Base-by-base conservation (phyloP, 2,888 invertebrate genomes). In the Sminthurinus aureus region DNA sequence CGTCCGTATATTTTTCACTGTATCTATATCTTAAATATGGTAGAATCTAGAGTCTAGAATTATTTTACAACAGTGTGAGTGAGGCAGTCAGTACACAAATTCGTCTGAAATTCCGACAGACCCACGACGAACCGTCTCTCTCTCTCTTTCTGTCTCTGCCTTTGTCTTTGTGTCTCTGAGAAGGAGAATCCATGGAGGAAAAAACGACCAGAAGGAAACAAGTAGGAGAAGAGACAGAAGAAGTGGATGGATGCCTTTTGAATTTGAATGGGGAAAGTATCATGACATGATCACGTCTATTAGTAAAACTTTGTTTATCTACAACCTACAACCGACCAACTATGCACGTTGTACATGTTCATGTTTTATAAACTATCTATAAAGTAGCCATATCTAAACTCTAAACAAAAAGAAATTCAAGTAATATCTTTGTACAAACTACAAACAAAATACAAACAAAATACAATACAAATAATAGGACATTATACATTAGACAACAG, bases 211-310 rank as follows among this genome's bases (percentile, higher is more conserved):
- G n/a, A n/a, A 38, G 38, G 38, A n/a, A n/a, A 38, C 38, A 38
- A 38, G 38, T 38, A 38, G 38, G 38, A 38, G 69, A 24, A 1
- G 69, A n/a, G 8, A n/a, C n/a, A n/a, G n/a, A n/a, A n/a, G n/a
- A n/a, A n/a, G n/a, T n/a, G n/a, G n/a, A 12, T 69, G 24, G 76
- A 82, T 77, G 82, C 77, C 76, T 79, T 76, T 69, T 75, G 84
- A 84, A 84, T 84, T 84, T 84, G 82, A 84, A 84, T 84, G 24
- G 69, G 79, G 82, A 81, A 79, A 77, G 78, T 20, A 82, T 82
- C 76, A 51, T 64, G 82, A 82, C 71, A 82, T 82, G 82, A 82
- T 82, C 77, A 52, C 71, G 71, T 76, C 77, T 82, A 75, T 75
- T 82, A 82, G 76, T 13, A 71, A 78, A 82, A 38, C 51, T 51